Evolutionary conservation across 2,113 vertebrate species (phyloP), one percentile per base, ranked within the genome.

Genomic region (Caretta caretta): DNA sequence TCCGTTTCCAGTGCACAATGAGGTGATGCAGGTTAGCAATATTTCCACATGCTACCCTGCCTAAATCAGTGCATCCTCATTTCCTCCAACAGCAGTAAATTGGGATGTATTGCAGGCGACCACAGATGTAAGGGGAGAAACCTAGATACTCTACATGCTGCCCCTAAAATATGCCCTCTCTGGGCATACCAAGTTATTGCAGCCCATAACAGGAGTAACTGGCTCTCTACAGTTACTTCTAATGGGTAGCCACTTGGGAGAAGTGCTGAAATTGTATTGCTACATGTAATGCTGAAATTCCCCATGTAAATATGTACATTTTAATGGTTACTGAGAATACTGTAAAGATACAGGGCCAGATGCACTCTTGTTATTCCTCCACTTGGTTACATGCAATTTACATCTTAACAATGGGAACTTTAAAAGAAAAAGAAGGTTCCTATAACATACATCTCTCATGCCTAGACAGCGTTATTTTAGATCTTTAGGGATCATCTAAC

Each of bases 321-420:
- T 29, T n/a, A 51, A 81, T 22, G 53, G 0, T 0, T 80, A 82
- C 50, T 89, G 50, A 88, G 14, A 42, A 38, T 89, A 8, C 38
- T 92, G 35, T 75, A 56, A 31, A 92, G 56, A 97, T 50, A 78
- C 53, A 86, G 88, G 80, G 89, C 7, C 46, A 89, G 38, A 51
- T 29, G 48, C 48, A 95, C 19, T 84, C 48, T 78, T 8, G 35
- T 2, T 89, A 5, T 38, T 78, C 17, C 91, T 88, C 48, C 42
- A 29, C 20, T 80, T 75, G 22, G 38, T 65, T n/a, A 56, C 16
- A 50, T 0, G 69, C 19, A 90, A 25, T 69, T 94, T 76, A 93
- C 24, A 93, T 56, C 72, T 88, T 48, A 89, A 51, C 19, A 88
- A 38, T 3, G 10, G 29, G 24, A 84, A 78, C 53, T 42, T 82